These are phyloP conservation scores for Zaprionus inermis DNA, from an alignment of 1,140 invertebrate species.

Conservation along the genomic window DNA sequence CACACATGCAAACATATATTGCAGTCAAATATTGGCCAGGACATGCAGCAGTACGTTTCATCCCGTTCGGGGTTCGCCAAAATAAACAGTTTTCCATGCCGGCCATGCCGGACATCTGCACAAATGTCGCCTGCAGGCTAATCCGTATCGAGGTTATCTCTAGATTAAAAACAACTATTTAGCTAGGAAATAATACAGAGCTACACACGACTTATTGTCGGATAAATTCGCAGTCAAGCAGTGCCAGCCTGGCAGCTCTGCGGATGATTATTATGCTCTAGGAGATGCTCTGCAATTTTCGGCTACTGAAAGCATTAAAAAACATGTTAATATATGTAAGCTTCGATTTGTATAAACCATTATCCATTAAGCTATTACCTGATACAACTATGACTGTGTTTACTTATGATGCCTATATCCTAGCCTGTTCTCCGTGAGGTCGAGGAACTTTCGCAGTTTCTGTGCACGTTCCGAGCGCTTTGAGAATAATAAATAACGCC, in stretches of 20 bases:
- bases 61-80: neutral
- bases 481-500: slow-evolving; percentile 1
- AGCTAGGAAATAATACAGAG: neutral
- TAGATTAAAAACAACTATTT: slow-evolving; percentile 7
- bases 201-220: neutral
- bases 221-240: neutral
- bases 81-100: neutral
- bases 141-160: slow-evolving; percentile 1
- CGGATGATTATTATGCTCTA: no score
- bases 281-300: no score
- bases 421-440: neutral
- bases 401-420: no score
- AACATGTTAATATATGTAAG: no score
- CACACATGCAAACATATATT: slow-evolving; percentile 12
- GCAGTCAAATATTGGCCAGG: neutral
- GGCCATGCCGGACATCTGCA: neutral
- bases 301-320: neutral
- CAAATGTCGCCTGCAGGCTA: slow-evolving; percentile 1
- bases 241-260: neutral
- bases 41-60: neutral
- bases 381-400: neutral
- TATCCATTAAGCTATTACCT: neutral
- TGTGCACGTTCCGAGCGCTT: neutral
- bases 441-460: neutral
- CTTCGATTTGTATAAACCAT: no score